phyloP scores from a whole-genome alignment of 1,140 invertebrate genomes.

The Drosophila santomea region DNA sequence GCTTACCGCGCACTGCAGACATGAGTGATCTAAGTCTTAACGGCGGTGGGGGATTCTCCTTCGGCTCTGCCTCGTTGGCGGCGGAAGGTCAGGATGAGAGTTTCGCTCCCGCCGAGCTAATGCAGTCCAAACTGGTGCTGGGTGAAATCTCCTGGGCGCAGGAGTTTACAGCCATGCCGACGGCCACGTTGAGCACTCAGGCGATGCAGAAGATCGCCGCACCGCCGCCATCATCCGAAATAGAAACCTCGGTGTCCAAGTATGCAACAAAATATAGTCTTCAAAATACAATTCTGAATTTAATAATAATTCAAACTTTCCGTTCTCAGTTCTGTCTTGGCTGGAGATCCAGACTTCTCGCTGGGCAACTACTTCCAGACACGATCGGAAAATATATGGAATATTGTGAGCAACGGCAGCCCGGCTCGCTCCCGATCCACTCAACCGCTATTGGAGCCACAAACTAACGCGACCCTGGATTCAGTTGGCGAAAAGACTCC shows the following conservation, averaged over 20 bases:
- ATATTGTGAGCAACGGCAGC: slow-evolving; percentile 51
- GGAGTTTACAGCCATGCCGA: slow-evolving; percentile 73
- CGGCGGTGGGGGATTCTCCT: slow-evolving; percentile 68
- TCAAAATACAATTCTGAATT: not conserved
- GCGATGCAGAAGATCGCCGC: slow-evolving; percentile 61
- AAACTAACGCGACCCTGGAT: not conserved
- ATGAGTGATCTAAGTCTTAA: slow-evolving; percentile 62
- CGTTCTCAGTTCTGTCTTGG: slow-evolving; percentile 61
- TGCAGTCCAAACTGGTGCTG: slow-evolving; percentile 73
- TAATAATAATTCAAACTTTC: not conserved
- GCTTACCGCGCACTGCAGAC: slow-evolving; percentile 74
- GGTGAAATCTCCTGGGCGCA: slow-evolving; percentile 82
- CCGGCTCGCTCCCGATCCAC: slow-evolving; percentile 26
- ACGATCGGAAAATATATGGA: slow-evolving; percentile 72
- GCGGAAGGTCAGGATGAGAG: slow-evolving; percentile 53
- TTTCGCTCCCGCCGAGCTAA: slow-evolving; percentile 73
- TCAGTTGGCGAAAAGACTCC: slow-evolving; percentile 43
- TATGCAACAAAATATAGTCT: slow-evolving; percentile 27
- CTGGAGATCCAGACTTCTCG: slow-evolving; percentile 73
- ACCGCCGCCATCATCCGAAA: slow-evolving; percentile 29
- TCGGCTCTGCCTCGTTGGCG: slow-evolving; percentile 37
- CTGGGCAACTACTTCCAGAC: slow-evolving; percentile 75
- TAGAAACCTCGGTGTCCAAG: slow-evolving; percentile 70
- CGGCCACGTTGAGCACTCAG: slow-evolving; percentile 64
- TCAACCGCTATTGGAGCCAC: slow-evolving; percentile 22